These are phyloP conservation scores for Phylloscopus whistleri DNA, from an alignment of 2,113 vertebrate genomes.

Conservation along the genomic window DNA sequence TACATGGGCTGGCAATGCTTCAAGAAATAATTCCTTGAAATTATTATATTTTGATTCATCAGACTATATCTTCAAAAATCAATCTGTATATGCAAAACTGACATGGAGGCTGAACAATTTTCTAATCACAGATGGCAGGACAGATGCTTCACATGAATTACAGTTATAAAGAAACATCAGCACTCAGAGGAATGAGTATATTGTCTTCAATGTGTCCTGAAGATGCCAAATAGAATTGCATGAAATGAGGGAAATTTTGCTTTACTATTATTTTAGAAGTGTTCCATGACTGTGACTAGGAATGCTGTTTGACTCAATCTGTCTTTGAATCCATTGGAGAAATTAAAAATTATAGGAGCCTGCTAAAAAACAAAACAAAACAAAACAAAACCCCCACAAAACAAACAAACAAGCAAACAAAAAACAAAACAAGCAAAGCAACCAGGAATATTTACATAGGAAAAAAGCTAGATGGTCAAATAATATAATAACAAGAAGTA, in stretches of 20 bases:
- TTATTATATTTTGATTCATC: not conserved
- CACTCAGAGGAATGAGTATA: not conserved
- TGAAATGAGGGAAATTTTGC: not conserved
- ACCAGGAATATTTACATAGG: not conserved
- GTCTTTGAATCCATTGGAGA: not conserved
- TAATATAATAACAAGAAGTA: not conserved
- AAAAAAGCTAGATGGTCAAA: not conserved
- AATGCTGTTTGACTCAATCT: not conserved
- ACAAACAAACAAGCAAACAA: too few relatives aligned
- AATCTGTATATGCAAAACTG: not conserved
- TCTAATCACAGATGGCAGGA: conserved; percentile 19
- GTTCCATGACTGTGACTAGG: not conserved
- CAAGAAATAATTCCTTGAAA: conserved; percentile 30
- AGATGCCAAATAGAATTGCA: not conserved
- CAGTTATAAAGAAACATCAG: conserved; percentile 1
- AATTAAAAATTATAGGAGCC: not conserved
- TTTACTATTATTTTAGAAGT: not conserved
- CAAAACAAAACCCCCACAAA: too few relatives aligned
- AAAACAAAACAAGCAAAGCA: not conserved
- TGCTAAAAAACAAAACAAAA: not conserved
- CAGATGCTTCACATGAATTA: conserved; percentile 38
- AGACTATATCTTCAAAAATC: not conserved
- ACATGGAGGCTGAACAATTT: not conserved
- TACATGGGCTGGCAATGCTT: not conserved
- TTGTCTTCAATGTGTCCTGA: not conserved